Base-by-base conservation (phyloP, 2,888 invertebrate genomes). In the Folsomia manolachei region DNA sequence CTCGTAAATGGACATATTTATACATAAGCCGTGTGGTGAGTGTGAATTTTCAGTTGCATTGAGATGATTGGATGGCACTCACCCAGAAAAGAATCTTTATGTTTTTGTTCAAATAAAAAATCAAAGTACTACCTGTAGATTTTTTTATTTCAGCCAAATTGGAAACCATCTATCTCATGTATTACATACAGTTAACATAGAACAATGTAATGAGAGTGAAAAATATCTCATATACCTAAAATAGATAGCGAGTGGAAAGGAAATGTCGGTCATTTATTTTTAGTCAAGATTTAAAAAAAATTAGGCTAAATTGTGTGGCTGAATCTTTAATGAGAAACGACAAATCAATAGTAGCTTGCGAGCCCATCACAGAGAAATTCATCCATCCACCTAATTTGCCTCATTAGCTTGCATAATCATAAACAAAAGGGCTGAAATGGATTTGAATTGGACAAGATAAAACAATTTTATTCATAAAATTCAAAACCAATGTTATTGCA, bases 21-120 rank as follows among this genome's bases (percentile, higher is more conserved):
- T n/a, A n/a, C n/a, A n/a, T n/a, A n/a, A n/a, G n/a, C n/a, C n/a
- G n/a, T n/a, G n/a, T n/a, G n/a, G n/a, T n/a, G n/a, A 9, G 39
- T 39, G 7, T 39, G 39, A 39, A 39, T 39, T 39, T n/a, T 39
- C 39, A 14, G 39, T 14, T 39, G 7, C 4, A 39, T 39, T n/a
- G n/a, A n/a, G n/a, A n/a, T n/a, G n/a, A n/a, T n/a, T 39, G 7
- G 14, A 39, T 39, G 7, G 39, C 39, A 39, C 39, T 39, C 39
- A 39, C 39, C 39, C 39, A 39, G 4, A 4, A 39, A 4, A 14
- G 4, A 39, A 39, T 39, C 14, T 39, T 39, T 14, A 4, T 39
- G 7, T 39, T 39, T 56, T 56, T 56, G 56, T 56, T 56, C n/a
- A 56, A 56, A 56, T n/a, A n/a, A n/a, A n/a, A n/a, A n/a, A n/a